phyloP scores from a whole-genome alignment of 2,888 invertebrate species.

The Boloria euphrosyne region DNA sequence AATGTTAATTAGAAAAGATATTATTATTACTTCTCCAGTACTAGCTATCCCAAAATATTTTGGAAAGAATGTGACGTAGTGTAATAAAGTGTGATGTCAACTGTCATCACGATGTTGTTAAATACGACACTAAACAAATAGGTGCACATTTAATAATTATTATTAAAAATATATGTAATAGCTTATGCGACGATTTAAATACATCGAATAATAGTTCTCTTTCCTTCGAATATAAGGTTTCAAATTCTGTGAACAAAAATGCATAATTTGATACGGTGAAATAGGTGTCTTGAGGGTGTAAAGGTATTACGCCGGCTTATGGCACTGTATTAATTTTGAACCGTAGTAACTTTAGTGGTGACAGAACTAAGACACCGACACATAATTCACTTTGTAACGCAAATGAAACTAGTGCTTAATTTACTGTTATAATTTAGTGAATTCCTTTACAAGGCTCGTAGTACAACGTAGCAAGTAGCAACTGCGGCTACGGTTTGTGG shows the following conservation, averaged over 20 bases:
- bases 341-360: conserved; percentile 81
- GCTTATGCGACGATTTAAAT: conserved; percentile 47
- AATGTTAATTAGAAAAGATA: neutral
- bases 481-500: conserved; percentile 45
- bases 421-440: conserved; percentile 80
- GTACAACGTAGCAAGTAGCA: conserved; percentile 49
- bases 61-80: conserved; percentile 22
- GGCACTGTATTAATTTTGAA: conserved; percentile 82
- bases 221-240: conserved; percentile 41
- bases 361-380: conserved; percentile 81
- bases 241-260: conserved; percentile 43
- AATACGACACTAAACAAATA: conserved; percentile 79
- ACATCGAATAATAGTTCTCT: conserved; percentile 45
- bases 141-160: conserved; percentile 79
- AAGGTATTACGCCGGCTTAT: conserved; percentile 79
- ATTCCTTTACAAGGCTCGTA: conserved; percentile 71
- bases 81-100: conserved; percentile 67
- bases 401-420: conserved; percentile 81
- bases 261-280: conserved; percentile 76
- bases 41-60: conserved; percentile 15
- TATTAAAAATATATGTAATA: conserved; percentile 53
- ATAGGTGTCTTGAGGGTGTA: conserved; percentile 65
- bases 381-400: conserved; percentile 81
- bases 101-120: conserved; percentile 77
- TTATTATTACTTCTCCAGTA: conserved; percentile 9